These are phyloP conservation scores for Cephalopterus ornatus DNA, from an alignment of 2,113 vertebrate genomes.

Conservation along the genomic window DNA sequence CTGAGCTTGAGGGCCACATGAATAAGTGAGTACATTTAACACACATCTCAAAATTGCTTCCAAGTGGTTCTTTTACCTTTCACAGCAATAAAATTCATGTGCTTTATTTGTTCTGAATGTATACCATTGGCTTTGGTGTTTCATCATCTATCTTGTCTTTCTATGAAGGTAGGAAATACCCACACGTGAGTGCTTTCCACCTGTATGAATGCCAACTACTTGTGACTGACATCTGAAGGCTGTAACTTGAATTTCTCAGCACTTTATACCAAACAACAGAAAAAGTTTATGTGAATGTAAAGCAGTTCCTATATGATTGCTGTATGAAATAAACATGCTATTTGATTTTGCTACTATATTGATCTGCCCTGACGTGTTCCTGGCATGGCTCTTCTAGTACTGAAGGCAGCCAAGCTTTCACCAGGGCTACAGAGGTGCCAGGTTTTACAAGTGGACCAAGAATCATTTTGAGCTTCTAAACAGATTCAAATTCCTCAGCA, in stretches of 20 bases:
- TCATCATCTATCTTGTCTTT: background rate
- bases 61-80: background rate
- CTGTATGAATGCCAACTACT: background rate
- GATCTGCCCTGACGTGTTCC: background rate
- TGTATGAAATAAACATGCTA: background rate
- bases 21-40: background rate
- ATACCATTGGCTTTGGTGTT: background rate
- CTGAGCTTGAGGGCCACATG: background rate
- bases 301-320: background rate
- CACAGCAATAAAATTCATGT: background rate
- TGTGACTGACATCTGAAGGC: background rate
- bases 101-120: background rate
- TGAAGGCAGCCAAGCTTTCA: background rate
- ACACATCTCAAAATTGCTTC: background rate
- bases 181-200: background rate
- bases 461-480: background rate
- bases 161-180: background rate
- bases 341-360: background rate
- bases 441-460: background rate
- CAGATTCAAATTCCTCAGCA: background rate
- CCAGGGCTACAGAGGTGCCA: background rate
- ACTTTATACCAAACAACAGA: background rate
- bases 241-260: background rate
- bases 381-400: background rate
- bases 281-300: background rate